Evolutionary conservation across 2,888 invertebrate genomes (phyloP).

Genomic region (Melinaea menophilus): DNA sequence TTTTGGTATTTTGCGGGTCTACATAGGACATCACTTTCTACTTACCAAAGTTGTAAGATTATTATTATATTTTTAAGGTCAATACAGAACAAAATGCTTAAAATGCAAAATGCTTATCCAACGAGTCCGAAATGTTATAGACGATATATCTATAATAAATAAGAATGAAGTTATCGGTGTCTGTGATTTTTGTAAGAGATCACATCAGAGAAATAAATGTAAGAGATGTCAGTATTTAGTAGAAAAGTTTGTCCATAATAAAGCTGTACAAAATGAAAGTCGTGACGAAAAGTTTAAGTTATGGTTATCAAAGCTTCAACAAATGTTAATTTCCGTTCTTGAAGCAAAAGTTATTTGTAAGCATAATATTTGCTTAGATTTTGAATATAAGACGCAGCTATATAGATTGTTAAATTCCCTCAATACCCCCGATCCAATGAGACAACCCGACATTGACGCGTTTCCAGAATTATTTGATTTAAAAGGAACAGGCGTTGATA

Average conservation of each 20-base stretch:
- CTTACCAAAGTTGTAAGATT: no score
- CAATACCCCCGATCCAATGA: slow-evolving; percentile 31
- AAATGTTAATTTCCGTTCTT: slow-evolving; percentile 37
- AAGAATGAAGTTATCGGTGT: slow-evolving; percentile 39
- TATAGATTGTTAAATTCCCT: slow-evolving; percentile 14
- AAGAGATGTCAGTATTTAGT: slow-evolving; percentile 44
- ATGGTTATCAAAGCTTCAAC: slow-evolving; percentile 42
- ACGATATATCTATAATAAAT: slow-evolving; percentile 43
- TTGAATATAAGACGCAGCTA: slow-evolving; percentile 12
- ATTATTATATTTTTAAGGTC: slow-evolving; percentile 34
- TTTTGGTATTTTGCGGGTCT: no score
- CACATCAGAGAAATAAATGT: slow-evolving; percentile 40
- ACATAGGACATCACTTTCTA: no score
- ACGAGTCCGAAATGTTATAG: slow-evolving; percentile 40
- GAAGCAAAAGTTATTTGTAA: slow-evolving; percentile 36
- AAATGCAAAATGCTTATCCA: slow-evolving; percentile 43
- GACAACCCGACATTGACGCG: slow-evolving; percentile 27
- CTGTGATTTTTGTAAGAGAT: slow-evolving; percentile 45
- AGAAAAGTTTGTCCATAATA: slow-evolving; percentile 36
- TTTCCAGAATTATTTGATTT: slow-evolving; percentile 11
- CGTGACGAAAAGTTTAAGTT: slow-evolving; percentile 32
- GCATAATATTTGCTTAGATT: slow-evolving; percentile 31
- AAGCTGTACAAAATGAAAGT: slow-evolving; percentile 32
- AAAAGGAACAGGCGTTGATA: slow-evolving; percentile 2
- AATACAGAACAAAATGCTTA: slow-evolving; percentile 41